Evolutionary conservation across 1,140 invertebrate genomes (phyloP), one percentile per base, ranked within the genome.

Genomic region (Cephus cinctus): DNA sequence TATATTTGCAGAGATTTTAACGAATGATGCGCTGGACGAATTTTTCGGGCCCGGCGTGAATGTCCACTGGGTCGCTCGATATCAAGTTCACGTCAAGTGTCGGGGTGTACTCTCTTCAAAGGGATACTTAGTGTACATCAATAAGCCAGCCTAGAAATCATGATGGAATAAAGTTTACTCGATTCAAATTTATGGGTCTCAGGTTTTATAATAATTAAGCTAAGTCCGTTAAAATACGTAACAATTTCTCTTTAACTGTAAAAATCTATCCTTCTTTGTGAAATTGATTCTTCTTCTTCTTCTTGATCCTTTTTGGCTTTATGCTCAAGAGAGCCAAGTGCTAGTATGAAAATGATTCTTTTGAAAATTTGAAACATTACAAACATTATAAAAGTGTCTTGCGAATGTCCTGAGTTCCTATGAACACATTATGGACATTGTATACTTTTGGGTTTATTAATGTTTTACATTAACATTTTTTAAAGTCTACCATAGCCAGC

Each of bases 71-170:
- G 83, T 86, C 8, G 77, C 86, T 25, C 78, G 90, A 45, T 96
- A 93, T 71, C 88, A 93, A 63, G 86, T 93, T 0, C 86, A 96
- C 63, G 82, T 96, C 1, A 93, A 92, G 64, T 92, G 91, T 66
- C 82, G 93, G 40, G 93, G 94, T 9, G 90, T 97, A 11, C 79
- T 97, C 21, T 86, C 88, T 2, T 84, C 86, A 20, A 96, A 96
- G 71, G 93, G 93, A 8, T 96, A 88, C 54, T 73, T 89, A 25
- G 62, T 87, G 43, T 63, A 63, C 12, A 55, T 74, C 18, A 63
- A 59, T 9, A 66, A 64, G 52, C 41, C 51, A 47, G 19, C 15
- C 11, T 8, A 36, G 5, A 36, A 2, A n/a, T n/a, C n/a, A n/a
- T n/a, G n/a, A n/a, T n/a, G n/a, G n/a, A n/a, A n/a, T n/a, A n/a